Evolutionary conservation across 64 coral and sea anemone species (phyloP).

Genomic region (Porites australiensis): DNA sequence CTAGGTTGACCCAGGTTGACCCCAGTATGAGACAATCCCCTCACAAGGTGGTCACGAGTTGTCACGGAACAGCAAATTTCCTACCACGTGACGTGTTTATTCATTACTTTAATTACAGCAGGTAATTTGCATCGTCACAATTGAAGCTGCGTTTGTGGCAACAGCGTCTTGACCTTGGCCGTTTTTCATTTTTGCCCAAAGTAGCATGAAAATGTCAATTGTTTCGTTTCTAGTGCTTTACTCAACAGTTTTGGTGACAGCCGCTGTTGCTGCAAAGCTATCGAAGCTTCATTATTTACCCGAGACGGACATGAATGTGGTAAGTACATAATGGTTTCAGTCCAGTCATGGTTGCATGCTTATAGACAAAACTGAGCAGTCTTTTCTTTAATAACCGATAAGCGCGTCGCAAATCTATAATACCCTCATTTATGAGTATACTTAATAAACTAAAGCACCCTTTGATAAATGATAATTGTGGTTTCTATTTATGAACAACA

Average conservation of each 20-base stretch:
- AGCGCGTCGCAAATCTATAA: too few relatives aligned
- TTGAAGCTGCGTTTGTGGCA: too few relatives aligned
- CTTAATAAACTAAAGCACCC: too few relatives aligned
- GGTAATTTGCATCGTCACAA: background rate
- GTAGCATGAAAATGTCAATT: background rate
- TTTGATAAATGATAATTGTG: too few relatives aligned
- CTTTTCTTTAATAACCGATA: background rate
- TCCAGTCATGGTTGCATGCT: too few relatives aligned
- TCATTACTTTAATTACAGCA: background rate
- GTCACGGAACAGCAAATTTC: background rate
- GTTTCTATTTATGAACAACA: too few relatives aligned
- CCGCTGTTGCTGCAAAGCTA: background rate
- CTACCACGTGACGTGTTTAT: background rate
- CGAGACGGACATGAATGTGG: slow-evolving; percentile 74
- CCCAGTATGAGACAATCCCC: too few relatives aligned
- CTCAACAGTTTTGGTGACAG: background rate
- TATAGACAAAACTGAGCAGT: background rate
- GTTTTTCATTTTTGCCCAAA: background rate
- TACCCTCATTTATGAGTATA: too few relatives aligned
- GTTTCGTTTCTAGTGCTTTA: background rate
- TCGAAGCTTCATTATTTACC: slow-evolving; percentile 19
- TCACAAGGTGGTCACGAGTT: slow-evolving; percentile 13
- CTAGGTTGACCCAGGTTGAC: too few relatives aligned
- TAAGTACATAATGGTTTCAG: background rate
- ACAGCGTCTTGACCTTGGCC: background rate